Percentiles rank a stretch among this genome's conserved stretches.
Evolutionary conservation across 2,888 invertebrate genomes (phyloP).

Genomic region (Athalia circularis): DNA sequence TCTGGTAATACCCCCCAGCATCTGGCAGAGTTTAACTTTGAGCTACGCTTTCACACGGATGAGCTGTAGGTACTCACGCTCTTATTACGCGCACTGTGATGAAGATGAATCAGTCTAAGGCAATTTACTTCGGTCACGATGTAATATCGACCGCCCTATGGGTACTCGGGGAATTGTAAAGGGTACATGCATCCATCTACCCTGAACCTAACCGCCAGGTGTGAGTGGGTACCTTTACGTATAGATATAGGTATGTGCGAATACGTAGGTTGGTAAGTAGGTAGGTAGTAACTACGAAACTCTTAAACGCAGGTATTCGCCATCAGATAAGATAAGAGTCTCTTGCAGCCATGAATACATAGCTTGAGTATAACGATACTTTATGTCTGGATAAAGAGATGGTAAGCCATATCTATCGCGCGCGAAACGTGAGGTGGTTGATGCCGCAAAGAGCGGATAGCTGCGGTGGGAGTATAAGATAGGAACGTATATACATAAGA

Average conservation of each 20-base stretch:
- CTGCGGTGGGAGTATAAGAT: neutral
- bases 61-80: neutral
- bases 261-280: too few relatives aligned
- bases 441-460: slow-evolving; percentile 16
- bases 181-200: slow-evolving; percentile 9
- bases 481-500: neutral
- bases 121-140: slow-evolving; percentile 7
- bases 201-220: neutral
- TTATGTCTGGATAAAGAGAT: slow-evolving; percentile 33
- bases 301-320: slow-evolving; percentile 28
- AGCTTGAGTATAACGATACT: slow-evolving; percentile 35
- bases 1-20: too few relatives aligned
- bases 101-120: neutral
- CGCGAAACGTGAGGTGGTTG: slow-evolving; percentile 24
- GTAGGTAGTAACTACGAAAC: slow-evolving; percentile 11
- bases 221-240: neutral
- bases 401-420: slow-evolving; percentile 31
- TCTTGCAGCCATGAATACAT: slow-evolving; percentile 33
- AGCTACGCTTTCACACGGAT: too few relatives aligned
- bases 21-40: too few relatives aligned
- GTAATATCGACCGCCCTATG: neutral
- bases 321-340: slow-evolving; percentile 34
- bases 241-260: neutral
- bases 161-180: neutral
- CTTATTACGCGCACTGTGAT: neutral